These are phyloP conservation scores for Chelidonichthys spinosus DNA, from an alignment of 2,797 vertebrate species.

Conservation along the genomic window DNA sequence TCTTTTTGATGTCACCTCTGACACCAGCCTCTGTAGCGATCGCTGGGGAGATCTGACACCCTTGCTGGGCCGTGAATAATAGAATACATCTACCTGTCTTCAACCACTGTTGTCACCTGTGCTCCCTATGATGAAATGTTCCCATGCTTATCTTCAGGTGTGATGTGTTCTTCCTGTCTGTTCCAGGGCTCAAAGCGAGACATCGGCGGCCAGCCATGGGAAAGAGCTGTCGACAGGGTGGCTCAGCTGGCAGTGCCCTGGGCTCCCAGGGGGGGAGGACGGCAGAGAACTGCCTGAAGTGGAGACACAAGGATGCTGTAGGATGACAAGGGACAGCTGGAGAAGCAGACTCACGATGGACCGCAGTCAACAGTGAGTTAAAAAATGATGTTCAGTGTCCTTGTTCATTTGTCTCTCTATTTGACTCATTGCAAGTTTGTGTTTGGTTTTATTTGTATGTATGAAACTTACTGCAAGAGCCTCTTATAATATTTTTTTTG, in stretches of 20 bases:
- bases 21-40: constrained; percentile 66
- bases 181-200: constrained; percentile 70
- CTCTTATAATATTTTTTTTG: not conserved
- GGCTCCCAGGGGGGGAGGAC: constrained; percentile 28
- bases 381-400: constrained; percentile 46
- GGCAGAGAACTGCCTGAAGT: constrained; percentile 40
- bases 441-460: constrained; percentile 5
- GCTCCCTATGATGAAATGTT: constrained; percentile 67
- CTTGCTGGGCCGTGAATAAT: constrained; percentile 75
- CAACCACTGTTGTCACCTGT: constrained; percentile 59
- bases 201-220: constrained; percentile 32
- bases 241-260: constrained; percentile 59
- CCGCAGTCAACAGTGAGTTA: constrained; percentile 65
- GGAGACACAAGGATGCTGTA: constrained; percentile 45
- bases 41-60: constrained; percentile 67
- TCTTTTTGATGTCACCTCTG: constrained; percentile 80
- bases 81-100: constrained; percentile 70
- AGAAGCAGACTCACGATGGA: constrained; percentile 41
- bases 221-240: constrained; percentile 58
- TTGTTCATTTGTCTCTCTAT: constrained; percentile 16
- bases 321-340: constrained; percentile 69
- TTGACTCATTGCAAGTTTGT: constrained; percentile 34
- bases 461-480: not conserved
- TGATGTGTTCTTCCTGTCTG: constrained; percentile 67
- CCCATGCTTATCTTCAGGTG: constrained; percentile 61